phyloP scores from a whole-genome alignment of 2,113 vertebrate genomes.

The Sardina pilchardus region DNA sequence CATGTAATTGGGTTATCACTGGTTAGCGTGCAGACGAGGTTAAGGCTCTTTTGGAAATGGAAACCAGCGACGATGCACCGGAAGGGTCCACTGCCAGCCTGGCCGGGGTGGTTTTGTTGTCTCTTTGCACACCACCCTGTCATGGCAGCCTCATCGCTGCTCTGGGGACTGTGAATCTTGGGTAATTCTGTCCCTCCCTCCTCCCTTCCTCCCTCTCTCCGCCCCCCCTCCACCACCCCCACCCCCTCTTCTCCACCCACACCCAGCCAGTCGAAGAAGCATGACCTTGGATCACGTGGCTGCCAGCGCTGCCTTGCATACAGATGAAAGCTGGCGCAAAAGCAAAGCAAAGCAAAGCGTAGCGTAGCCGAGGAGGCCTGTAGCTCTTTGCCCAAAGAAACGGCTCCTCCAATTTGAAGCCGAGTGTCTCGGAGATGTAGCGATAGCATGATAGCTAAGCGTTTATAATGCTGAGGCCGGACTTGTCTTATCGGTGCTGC shows the following conservation, averaged over 20 bases:
- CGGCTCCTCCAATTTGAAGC: neutral
- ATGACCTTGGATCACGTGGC: conserved; percentile 66
- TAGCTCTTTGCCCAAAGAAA: neutral
- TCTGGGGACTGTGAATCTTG: neutral
- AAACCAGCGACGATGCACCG: neutral
- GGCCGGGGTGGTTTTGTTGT: neutral
- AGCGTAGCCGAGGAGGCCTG: neutral
- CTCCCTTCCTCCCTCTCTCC: neutral
- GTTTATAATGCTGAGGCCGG: neutral
- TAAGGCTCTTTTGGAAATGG: neutral
- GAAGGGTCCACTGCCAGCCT: too few relatives aligned
- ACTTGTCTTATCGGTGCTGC: neutral
- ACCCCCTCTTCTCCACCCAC: neutral
- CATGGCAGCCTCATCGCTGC: neutral
- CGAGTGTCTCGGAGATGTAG: neutral
- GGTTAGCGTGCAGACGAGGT: neutral
- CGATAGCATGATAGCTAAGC: neutral
- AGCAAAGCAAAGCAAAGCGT: neutral
- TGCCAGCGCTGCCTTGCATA: conserved; percentile 60
- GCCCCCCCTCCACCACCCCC: neutral
- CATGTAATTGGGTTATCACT: neutral
- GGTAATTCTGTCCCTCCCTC: neutral
- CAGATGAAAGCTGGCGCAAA: conserved; percentile 59
- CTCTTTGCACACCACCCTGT: neutral
- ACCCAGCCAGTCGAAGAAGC: conserved; percentile 53